Evolutionary conservation across 2,113 vertebrate species (phyloP).

Genomic region (Lethenteron reissneri): DNA sequence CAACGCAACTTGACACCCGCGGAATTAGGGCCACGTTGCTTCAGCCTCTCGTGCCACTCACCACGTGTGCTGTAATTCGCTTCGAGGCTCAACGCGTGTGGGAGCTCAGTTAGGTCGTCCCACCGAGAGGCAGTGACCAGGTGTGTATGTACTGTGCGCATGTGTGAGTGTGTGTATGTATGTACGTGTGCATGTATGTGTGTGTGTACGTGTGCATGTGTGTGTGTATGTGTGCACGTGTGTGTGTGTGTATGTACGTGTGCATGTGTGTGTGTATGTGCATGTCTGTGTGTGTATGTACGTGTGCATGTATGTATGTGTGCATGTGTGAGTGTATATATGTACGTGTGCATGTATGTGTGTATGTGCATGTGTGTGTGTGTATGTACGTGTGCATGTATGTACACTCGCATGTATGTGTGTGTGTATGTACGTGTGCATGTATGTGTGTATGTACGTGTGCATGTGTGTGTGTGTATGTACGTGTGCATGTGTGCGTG

Average conservation of each 20-base stretch:
- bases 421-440: slow-evolving; percentile 8
- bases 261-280: not conserved
- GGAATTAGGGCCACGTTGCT: too few species aligned
- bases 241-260: not conserved
- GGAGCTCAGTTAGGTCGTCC: too few species aligned
- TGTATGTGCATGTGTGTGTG: not conserved
- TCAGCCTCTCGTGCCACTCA: too few species aligned
- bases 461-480: slow-evolving; percentile 9
- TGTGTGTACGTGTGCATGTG: not conserved
- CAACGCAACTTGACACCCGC: too few species aligned
- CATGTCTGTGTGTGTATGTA: not conserved
- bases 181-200: not conserved
- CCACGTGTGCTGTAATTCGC: too few species aligned
- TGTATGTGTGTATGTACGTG: slow-evolving; percentile 8
- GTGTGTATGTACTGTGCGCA: not conserved
- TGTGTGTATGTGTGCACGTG: not conserved
- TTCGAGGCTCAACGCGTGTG: too few species aligned
- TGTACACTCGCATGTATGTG: not conserved
- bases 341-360: not conserved
- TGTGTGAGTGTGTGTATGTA: not conserved
- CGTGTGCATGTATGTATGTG: not conserved
- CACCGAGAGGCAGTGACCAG: not conserved
- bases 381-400: not conserved
- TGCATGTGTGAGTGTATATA: not conserved
- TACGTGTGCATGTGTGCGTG: slow-evolving; percentile 7